Evolutionary conservation across 2,888 invertebrate species (phyloP).

Genomic region (Drosophila melanosoma): DNA sequence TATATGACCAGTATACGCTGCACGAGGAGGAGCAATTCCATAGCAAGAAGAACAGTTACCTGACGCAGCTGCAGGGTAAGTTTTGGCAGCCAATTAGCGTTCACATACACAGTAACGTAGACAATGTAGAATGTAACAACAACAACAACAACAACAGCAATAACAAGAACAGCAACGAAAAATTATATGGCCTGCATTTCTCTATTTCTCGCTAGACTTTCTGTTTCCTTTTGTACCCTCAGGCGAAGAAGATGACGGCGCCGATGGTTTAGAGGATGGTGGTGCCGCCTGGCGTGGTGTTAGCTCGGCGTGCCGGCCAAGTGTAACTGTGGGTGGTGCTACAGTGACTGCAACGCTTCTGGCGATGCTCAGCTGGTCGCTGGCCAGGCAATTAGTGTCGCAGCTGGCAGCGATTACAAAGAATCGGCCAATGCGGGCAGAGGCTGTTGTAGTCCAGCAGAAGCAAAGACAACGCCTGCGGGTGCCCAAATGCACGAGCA

Average conservation of each 20-base stretch:
- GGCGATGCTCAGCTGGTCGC: conserved; percentile 69
- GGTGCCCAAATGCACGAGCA: conserved; percentile 37
- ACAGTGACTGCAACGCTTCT: conserved; percentile 53
- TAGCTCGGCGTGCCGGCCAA: conserved; percentile 47
- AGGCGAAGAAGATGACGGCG: conserved; percentile 73
- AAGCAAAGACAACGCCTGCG: conserved; percentile 42
- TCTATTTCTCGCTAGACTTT: conserved; percentile 81
- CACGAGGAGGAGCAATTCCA: conserved; percentile 82
- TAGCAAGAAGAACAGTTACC: conserved; percentile 83
- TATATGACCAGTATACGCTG: conserved; percentile 83
- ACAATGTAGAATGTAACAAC: conserved; percentile 25
- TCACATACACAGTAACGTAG: conserved; percentile 34
- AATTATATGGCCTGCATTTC: conserved; percentile 68
- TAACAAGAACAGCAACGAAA: conserved; percentile 13
- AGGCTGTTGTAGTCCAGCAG: conserved; percentile 12
- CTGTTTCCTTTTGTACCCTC: conserved; percentile 83
- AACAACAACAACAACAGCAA: conserved; percentile 34
- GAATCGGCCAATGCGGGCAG: conserved; percentile 27
- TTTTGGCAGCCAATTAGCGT: conserved; percentile 62
- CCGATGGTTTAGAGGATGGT: conserved; percentile 66
- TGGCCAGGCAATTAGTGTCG: conserved; percentile 73
- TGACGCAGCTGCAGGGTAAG: conserved; percentile 84
- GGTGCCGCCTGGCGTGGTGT: conserved; percentile 73
- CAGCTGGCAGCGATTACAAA: conserved; percentile 56
- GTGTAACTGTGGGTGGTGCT: conserved; percentile 37